phyloP scores from a whole-genome alignment of 2,797 vertebrate genomes.

The Scomberomorus guttatus region DNA sequence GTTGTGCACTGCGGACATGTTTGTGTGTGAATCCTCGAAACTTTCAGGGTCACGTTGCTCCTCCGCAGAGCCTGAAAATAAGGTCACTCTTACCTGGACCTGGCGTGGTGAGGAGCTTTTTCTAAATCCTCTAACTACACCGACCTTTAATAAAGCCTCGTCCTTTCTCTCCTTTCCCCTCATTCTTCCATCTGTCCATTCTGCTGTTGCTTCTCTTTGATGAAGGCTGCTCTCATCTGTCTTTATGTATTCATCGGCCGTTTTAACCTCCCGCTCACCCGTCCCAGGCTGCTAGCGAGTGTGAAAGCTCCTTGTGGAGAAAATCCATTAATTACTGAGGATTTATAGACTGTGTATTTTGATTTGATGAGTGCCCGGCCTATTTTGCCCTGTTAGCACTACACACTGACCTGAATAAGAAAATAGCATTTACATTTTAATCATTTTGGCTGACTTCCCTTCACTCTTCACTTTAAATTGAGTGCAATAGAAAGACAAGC shows the following conservation, averaged over 20 bases:
- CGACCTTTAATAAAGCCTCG: conserved; percentile 57
- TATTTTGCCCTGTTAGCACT: conserved; percentile 30
- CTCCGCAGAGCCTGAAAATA: conserved; percentile 56
- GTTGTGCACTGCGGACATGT: background rate
- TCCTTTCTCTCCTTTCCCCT: background rate
- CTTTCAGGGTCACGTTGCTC: conserved; percentile 10
- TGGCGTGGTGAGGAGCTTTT: conserved; percentile 22
- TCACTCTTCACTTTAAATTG: conserved; percentile 15
- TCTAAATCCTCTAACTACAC: conserved; percentile 56
- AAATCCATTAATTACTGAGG: conserved; percentile 51
- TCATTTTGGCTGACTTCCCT: conserved; percentile 21
- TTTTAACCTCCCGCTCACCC: conserved; percentile 42
- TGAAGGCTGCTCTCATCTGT: conserved; percentile 24
- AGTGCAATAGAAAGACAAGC: background rate
- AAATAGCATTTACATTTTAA: conserved; percentile 50
- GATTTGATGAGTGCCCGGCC: conserved; percentile 39
- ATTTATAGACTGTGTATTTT: conserved; percentile 46
- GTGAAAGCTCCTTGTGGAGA: conserved; percentile 20
- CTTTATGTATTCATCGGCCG: conserved; percentile 46
- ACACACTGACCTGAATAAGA: conserved; percentile 43
- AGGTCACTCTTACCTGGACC: conserved; percentile 57
- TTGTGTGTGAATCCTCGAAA: conserved; percentile 28
- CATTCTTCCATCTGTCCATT: conserved; percentile 5
- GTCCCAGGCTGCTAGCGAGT: conserved; percentile 9
- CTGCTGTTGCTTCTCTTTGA: conserved; percentile 18